Conservation (phyloP, 35 echinoderm and acorn worm genomes). For the Amphiura filiformis region DNA sequence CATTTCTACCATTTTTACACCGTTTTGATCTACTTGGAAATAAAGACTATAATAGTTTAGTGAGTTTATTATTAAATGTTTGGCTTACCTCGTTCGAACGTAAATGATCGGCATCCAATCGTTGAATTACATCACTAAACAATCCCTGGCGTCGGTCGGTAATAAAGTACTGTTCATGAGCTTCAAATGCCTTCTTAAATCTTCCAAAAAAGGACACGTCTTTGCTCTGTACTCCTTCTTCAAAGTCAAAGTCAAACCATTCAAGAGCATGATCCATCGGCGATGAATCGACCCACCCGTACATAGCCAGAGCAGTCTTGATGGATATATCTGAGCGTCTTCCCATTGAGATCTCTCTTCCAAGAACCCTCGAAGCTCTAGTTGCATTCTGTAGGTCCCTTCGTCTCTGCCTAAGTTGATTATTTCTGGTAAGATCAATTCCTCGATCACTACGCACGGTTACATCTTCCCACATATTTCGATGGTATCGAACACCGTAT, state of each 20-base stretch:
- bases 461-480: not conserved
- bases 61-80: no score
- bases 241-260: constrained; percentile 39
- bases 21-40: no score
- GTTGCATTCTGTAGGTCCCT: constrained; percentile 1
- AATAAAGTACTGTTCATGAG: constrained; percentile 13
- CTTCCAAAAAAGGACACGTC: not conserved
- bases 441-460: constrained; percentile 13
- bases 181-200: not conserved
- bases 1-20: no score
- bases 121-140: constrained; percentile 7
- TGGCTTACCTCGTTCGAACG: not conserved
- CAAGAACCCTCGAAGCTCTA: not conserved
- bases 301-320: constrained; percentile 7
- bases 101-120: constrained; percentile 17
- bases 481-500: constrained; percentile 18
- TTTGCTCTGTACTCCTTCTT: constrained; percentile 30
- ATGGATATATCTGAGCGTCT: constrained; percentile 32
- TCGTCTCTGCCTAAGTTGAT: not conserved
- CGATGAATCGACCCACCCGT: constrained; percentile 29
- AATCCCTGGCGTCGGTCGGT: constrained; percentile 26
- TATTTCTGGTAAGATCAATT: not conserved
- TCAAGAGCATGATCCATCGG: constrained; percentile 38
- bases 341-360: not conserved
- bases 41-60: no score